phyloP scores from a whole-genome alignment of 2,888 invertebrate genomes.

The Sialis lutaria region DNA sequence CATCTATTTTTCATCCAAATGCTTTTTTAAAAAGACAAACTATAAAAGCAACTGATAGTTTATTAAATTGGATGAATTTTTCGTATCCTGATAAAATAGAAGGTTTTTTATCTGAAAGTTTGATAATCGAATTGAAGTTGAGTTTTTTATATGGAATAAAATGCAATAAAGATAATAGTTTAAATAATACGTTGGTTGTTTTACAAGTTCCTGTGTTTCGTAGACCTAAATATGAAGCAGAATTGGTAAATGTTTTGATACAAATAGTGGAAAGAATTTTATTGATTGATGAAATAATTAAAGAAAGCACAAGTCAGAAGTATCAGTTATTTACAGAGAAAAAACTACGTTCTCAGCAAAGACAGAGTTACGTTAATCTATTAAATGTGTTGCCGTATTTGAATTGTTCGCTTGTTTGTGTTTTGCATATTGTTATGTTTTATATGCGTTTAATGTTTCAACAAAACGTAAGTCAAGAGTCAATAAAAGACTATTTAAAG shows the following conservation, averaged over 20 bases:
- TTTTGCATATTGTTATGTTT: not conserved
- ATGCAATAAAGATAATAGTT: no score
- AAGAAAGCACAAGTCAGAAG: constrained; percentile 12
- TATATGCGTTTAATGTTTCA: not conserved
- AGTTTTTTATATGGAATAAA: no score
- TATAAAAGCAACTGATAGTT: not conserved
- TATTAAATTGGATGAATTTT: no score
- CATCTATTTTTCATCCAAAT: constrained; percentile 7
- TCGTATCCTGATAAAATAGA: no score
- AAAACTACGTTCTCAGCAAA: constrained; percentile 8
- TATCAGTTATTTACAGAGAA: constrained; percentile 11
- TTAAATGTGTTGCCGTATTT: not conserved
- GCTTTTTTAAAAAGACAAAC: constrained; percentile 6
- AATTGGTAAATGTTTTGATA: constrained; percentile 14
- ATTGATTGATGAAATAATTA: constrained; percentile 14
- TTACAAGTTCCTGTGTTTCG: constrained; percentile 7
- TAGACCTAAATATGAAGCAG: constrained; percentile 16
- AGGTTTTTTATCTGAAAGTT: no score
- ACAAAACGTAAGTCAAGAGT: no score
- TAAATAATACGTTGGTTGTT: not conserved
- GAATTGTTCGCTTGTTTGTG: not conserved
- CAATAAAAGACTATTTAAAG: not conserved
- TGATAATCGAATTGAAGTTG: no score
- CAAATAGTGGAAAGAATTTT: constrained; percentile 13
- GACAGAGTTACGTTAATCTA: not conserved